A percentile compares a stretch with the other conserved stretches of the same genome.
Evolutionary conservation across 2,797 vertebrate genomes (phyloP).

Genomic region (Myotis findleyi): DNA sequence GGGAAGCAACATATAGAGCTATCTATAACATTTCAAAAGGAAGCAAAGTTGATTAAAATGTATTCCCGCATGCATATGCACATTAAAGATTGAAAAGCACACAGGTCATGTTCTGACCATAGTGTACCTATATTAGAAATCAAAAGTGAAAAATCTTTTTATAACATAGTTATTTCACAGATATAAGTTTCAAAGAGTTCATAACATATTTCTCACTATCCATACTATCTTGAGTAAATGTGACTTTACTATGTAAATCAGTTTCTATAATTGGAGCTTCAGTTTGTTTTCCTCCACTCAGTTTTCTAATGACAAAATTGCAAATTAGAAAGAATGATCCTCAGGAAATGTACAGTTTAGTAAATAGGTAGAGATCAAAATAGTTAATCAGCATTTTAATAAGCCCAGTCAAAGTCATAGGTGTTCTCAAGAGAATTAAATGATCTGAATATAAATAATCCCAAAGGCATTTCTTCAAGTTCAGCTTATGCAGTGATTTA

Average conservation of each 20-base stretch:
- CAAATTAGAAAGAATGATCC: conserved; percentile 41
- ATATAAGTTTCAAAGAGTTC: neutral
- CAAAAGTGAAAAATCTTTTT: conserved; percentile 19
- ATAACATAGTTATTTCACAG: neutral
- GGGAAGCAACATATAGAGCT: neutral
- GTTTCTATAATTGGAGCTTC: neutral
- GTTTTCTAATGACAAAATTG: conserved; percentile 19
- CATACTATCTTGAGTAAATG: neutral
- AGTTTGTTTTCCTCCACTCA: neutral
- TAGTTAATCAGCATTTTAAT: conserved; percentile 45
- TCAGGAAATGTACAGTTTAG: conserved; percentile 18
- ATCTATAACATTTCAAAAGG: neutral
- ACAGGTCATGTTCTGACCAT: neutral
- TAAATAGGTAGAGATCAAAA: conserved; percentile 9
- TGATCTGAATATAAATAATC: conserved; percentile 1
- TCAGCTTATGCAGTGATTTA: neutral
- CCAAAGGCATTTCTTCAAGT: neutral
- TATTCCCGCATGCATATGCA: neutral
- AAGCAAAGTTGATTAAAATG: neutral
- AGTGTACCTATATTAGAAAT: neutral
- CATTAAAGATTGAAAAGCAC: neutral
- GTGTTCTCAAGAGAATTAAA: neutral
- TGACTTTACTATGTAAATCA: neutral
- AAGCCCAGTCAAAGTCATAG: neutral
- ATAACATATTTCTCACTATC: neutral